A percentile compares a stretch with the other conserved stretches of the same genome.
These are phyloP conservation scores for Gopherus evgoodei DNA, from an alignment of 2,113 vertebrate species.

Conservation along the genomic window DNA sequence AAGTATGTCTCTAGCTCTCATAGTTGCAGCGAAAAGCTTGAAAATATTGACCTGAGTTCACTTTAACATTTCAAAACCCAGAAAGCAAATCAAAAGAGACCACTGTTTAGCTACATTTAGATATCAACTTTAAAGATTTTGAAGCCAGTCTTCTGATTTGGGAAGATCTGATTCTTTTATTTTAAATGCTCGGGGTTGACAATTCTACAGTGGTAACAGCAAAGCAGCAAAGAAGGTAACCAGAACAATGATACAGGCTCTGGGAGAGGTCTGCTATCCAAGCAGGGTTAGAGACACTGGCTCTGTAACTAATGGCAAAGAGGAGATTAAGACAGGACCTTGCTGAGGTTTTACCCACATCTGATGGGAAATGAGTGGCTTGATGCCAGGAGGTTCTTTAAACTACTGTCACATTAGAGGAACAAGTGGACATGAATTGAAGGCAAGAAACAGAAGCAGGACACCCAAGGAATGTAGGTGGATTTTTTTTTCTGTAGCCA, in stretches of 20 bases:
- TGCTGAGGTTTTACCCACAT: slow-evolving; percentile 44
- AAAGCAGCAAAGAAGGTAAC: background rate
- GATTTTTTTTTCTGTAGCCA: slow-evolving; percentile 38
- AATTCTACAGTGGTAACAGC: rapidly evolving
- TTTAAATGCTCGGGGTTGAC: rapidly evolving
- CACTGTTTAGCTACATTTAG: background rate
- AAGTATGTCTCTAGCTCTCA: rapidly evolving
- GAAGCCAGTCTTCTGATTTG: background rate
- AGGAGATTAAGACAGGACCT: slow-evolving; percentile 54
- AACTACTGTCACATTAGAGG: slow-evolving; percentile 59
- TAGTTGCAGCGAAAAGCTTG: background rate
- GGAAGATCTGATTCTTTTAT: background rate
- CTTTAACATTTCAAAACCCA: background rate
- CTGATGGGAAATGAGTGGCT: slow-evolving; percentile 64
- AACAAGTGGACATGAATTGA: slow-evolving; percentile 58
- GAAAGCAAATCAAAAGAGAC: background rate
- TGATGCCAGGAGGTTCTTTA: slow-evolving; percentile 46
- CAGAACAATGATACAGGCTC: background rate
- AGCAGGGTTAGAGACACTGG: slow-evolving; percentile 16
- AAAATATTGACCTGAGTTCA: rapidly evolving
- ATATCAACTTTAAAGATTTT: background rate
- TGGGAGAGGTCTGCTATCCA: background rate
- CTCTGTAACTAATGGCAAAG: slow-evolving; percentile 47
- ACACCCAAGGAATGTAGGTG: slow-evolving; percentile 57
- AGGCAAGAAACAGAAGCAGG: slow-evolving; percentile 57